These are phyloP conservation scores for Eudorcas thomsonii DNA, from an alignment of 2,113 vertebrate species.

Conservation along the genomic window DNA sequence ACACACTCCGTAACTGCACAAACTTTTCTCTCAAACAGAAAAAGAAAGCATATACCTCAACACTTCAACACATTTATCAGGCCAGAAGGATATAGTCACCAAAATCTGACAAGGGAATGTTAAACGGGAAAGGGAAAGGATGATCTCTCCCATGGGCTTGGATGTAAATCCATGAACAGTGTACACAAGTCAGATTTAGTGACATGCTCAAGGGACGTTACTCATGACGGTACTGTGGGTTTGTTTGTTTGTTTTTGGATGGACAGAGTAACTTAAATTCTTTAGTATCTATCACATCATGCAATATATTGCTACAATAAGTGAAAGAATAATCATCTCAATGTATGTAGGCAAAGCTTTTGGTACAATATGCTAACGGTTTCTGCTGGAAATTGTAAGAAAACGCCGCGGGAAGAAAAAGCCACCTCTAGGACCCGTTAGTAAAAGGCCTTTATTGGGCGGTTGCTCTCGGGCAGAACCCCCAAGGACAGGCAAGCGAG, in stretches of 20 bases:
- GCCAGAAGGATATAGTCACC: not conserved
- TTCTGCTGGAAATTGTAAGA: not conserved
- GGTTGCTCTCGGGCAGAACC: too few relatives aligned
- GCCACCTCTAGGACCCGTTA: too few relatives aligned
- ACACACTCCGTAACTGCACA: not conserved
- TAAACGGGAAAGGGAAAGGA: not conserved
- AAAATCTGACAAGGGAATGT: not conserved
- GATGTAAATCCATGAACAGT: not conserved
- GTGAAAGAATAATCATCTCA: not conserved
- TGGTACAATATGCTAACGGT: not conserved
- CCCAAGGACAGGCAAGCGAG: too few relatives aligned
- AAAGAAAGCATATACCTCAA: not conserved
- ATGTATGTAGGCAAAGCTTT: not conserved
- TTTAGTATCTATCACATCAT: not conserved
- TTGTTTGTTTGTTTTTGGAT: not conserved
- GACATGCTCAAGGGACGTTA: not conserved
- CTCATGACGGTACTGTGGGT: too few relatives aligned
- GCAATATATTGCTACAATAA: too few relatives aligned
- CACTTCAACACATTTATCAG: not conserved
- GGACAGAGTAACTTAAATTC: not conserved
- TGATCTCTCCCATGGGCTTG: not conserved
- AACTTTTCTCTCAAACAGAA: not conserved
- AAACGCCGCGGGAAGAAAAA: too few relatives aligned
- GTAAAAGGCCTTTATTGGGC: too few relatives aligned
- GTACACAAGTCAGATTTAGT: not conserved